Base-by-base conservation (phyloP, 1,140 invertebrate species). In the Uloborus diversus region DNA sequence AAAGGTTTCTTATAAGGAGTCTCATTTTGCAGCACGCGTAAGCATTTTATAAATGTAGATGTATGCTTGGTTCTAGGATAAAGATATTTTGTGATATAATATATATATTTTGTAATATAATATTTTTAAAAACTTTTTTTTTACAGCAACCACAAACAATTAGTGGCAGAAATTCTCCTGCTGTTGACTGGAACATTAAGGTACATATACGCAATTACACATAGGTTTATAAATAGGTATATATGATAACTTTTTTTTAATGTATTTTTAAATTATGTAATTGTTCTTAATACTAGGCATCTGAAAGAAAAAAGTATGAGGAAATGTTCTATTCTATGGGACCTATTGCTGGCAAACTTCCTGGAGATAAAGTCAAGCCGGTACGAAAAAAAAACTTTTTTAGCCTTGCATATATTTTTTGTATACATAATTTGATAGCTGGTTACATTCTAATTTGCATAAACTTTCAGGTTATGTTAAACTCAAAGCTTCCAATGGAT, bases 401-500 rank as follows among this genome's bases (percentile, higher is more conserved):
- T 47, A 14, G n/a, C n/a, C n/a, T n/a, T n/a, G n/a, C n/a, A n/a
- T n/a, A n/a, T n/a, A n/a, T n/a, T n/a, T n/a, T n/a, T n/a, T n/a
- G n/a, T n/a, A n/a, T n/a, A n/a, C n/a, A n/a, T n/a, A n/a, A n/a
- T n/a, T n/a, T n/a, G n/a, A n/a, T n/a, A n/a, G n/a, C n/a, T n/a
- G n/a, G n/a, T n/a, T n/a, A n/a, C n/a, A n/a, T n/a, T n/a, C n/a
- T n/a, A n/a, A n/a, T n/a, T n/a, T n/a, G n/a, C n/a, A n/a, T n/a
- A n/a, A n/a, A n/a, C 17, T 65, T 85, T 82, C 83, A 93, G 92
- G 96, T 99, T 89, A 96, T 99, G 93, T 91, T 99, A 35, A 99
- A 98, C 88, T 99, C 97, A 1, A 99, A 99, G 88, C 89, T 99
- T 82, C 98, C 98, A 0, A 98, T 99, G 86, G 93, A 93, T 30